Evolutionary conservation across 2,113 vertebrate genomes (phyloP).

Genomic region (Passer montanus): DNA sequence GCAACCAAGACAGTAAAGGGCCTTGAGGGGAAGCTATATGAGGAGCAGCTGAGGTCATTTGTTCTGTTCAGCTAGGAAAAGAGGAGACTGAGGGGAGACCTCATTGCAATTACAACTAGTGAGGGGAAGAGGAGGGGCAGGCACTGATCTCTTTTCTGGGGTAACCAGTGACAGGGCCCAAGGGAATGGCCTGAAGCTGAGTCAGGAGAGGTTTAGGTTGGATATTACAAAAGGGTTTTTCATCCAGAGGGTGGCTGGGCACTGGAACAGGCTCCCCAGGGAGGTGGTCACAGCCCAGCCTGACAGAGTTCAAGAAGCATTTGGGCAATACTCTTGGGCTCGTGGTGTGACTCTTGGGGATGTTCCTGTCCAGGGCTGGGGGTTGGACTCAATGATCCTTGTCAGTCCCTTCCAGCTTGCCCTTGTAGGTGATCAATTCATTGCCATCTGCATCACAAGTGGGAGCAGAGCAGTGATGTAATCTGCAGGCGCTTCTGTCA

Average conservation of each 20-base stretch:
- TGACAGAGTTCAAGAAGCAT: background rate
- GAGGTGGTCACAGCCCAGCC: background rate
- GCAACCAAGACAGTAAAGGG: background rate
- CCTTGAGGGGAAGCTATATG: background rate
- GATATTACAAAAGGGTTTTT: background rate
- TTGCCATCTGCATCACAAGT: background rate
- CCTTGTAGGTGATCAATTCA: background rate
- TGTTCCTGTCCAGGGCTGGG: background rate
- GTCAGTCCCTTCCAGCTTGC: background rate
- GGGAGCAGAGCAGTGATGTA: background rate
- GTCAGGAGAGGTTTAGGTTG: background rate
- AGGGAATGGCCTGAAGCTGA: background rate
- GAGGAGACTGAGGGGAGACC: background rate
- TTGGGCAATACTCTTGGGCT: rapidly evolving
- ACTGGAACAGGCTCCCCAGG: background rate
- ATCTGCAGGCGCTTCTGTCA: background rate
- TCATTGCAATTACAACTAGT: rapidly evolving
- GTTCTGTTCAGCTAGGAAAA: background rate
- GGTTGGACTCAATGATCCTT: background rate
- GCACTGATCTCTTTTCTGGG: no score
- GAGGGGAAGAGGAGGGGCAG: background rate
- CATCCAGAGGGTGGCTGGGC: background rate
- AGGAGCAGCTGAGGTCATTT: background rate
- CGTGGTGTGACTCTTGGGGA: background rate
- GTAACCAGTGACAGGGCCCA: rapidly evolving